Evolutionary conservation across 2,888 invertebrate species (phyloP).

Genomic region (Anthrax anthrax): DNA sequence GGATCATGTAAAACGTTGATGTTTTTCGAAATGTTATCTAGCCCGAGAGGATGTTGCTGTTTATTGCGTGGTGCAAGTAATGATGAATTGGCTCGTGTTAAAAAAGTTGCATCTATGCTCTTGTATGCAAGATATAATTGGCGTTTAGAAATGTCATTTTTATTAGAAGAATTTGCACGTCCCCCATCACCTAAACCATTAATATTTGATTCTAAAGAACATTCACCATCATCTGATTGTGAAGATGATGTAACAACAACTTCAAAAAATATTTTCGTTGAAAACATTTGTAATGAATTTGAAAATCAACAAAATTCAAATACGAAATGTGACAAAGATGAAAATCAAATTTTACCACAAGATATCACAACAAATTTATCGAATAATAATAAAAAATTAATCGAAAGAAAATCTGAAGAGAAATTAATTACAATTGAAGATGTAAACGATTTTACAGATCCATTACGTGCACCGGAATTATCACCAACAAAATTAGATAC

Average conservation of each 20-base stretch:
- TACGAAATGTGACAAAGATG: slow-evolving; percentile 19
- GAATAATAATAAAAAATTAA: slow-evolving; percentile 12
- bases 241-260: slow-evolving; percentile 6
- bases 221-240: slow-evolving; percentile 24
- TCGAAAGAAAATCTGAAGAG: slow-evolving; percentile 28
- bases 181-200: slow-evolving; percentile 45
- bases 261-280: background rate
- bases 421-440: slow-evolving; percentile 42
- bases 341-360: slow-evolving; percentile 18
- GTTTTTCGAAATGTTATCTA: slow-evolving; percentile 83
- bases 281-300: slow-evolving; percentile 7
- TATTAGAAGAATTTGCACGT: slow-evolving; percentile 73
- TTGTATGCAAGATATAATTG: slow-evolving; percentile 70
- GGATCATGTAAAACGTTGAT: slow-evolving; percentile 62
- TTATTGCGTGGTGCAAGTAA: slow-evolving; percentile 68
- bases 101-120: slow-evolving; percentile 68
- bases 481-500: slow-evolving; percentile 26
- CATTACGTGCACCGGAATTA: slow-evolving; percentile 43
- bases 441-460: slow-evolving; percentile 65
- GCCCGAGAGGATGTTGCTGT: slow-evolving; percentile 73
- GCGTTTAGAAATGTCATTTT: slow-evolving; percentile 79
- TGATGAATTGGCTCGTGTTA: slow-evolving; percentile 64
- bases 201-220: slow-evolving; percentile 36
- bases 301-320: slow-evolving; percentile 11
- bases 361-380: background rate